phyloP scores from a whole-genome alignment of 2,113 vertebrate species.

The Zosterops japonicus region DNA sequence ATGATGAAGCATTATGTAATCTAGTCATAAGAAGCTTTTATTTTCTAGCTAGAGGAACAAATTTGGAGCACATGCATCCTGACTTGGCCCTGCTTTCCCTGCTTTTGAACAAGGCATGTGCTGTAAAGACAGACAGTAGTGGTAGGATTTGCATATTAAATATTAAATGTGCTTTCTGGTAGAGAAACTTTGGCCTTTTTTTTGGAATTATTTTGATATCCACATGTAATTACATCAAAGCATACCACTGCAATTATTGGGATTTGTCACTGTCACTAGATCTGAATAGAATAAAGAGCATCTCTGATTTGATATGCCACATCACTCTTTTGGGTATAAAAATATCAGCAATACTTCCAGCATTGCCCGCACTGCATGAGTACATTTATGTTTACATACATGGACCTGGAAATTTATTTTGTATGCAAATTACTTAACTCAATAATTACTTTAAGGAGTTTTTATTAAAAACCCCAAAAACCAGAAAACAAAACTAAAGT shows the following conservation, averaged over 20 bases:
- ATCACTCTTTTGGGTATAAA: not conserved
- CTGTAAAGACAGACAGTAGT: not conserved
- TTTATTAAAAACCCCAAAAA: not conserved
- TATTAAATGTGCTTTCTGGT: not conserved
- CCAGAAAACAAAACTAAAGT: not conserved
- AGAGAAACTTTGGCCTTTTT: not conserved
- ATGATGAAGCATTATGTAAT: not conserved
- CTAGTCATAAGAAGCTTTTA: not conserved
- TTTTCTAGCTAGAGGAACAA: not conserved
- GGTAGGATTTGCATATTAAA: not conserved
- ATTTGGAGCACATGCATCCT: not conserved
- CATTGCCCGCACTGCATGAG: not conserved
- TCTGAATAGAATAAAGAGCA: not conserved
- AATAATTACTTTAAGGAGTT: not conserved
- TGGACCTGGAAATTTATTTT: not conserved
- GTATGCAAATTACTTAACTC: not conserved
- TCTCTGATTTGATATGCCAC: not conserved
- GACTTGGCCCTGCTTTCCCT: not conserved
- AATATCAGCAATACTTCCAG: not conserved
- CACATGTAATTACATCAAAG: not conserved
- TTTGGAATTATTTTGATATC: not conserved
- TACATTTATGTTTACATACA: not conserved
- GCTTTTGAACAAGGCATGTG: not conserved
- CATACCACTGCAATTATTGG: not conserved
- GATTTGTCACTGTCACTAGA: not conserved